A percentile compares a stretch with the other conserved stretches of the same genome.
Conservation (phyloP, 2,888 invertebrate genomes). For the Syrphus vitripennis region DNA sequence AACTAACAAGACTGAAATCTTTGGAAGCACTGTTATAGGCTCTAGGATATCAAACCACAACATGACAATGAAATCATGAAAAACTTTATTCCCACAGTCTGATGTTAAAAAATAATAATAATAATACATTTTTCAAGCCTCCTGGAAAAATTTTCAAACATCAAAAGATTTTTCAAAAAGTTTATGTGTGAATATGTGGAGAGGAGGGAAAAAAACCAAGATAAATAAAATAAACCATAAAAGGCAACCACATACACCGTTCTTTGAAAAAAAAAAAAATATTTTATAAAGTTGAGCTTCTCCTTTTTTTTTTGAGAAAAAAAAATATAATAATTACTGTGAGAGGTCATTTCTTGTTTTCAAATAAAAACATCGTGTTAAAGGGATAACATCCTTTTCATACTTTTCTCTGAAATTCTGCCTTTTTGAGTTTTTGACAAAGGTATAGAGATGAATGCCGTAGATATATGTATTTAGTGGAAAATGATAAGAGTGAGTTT, state of each 20-base stretch:
- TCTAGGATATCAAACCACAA: no score
- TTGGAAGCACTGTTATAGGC: no score
- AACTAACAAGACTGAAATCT: no score
- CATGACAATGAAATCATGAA: no score
- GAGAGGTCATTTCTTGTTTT: constrained; percentile 34
- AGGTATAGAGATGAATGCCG: not conserved
- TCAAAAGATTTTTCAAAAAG: no score
- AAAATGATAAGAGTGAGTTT: not conserved
- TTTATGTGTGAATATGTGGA: not conserved
- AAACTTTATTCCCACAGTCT: no score
- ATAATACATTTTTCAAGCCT: no score
- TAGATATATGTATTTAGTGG: not conserved
- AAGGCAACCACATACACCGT: constrained; percentile 60
- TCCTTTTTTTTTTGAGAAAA: not conserved
- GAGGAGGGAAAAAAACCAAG: not conserved
- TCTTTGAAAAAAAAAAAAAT: constrained; percentile 28
- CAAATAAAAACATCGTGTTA: not conserved
- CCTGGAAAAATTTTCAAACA: no score
- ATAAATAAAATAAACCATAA: constrained; percentile 61
- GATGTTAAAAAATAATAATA: no score
- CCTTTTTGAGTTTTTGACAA: not conserved
- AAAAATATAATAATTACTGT: constrained; percentile 25
- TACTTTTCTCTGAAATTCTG: not conserved
- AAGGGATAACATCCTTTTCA: not conserved
- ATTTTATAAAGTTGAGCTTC: constrained; percentile 36